A percentile compares a stretch with the other conserved stretches of the same genome.
These are phyloP conservation scores for Thaleichthys pacificus DNA, from an alignment of 2,797 vertebrate genomes.

Conservation along the genomic window DNA sequence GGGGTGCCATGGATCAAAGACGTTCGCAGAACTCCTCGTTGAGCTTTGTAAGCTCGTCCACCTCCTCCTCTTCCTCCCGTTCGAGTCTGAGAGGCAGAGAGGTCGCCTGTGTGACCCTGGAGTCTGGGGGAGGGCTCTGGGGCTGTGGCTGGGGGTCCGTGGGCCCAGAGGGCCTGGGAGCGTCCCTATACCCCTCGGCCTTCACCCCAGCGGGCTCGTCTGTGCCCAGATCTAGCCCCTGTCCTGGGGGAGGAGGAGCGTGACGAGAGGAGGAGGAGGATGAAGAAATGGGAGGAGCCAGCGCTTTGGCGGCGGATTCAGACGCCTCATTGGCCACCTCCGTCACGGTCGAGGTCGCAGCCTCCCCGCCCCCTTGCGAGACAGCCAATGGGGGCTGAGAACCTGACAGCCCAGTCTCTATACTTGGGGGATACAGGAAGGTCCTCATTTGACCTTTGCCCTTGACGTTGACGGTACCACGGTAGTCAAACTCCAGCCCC, in stretches of 20 bases:
- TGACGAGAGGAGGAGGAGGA: conserved; percentile 4
- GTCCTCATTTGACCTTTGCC: conserved; percentile 99
- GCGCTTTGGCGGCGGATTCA: conserved; percentile 35
- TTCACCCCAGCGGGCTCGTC: conserved; percentile 42
- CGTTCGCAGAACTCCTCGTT: conserved; percentile 78
- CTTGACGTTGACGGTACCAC: conserved; percentile 97
- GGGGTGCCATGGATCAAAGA: conserved; percentile 58
- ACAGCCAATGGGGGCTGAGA: conserved; percentile 71
- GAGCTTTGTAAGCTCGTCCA: conserved; percentile 84
- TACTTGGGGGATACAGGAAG: conserved; percentile 92
- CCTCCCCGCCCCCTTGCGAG: conserved; percentile 69
- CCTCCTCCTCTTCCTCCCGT: conserved; percentile 66
- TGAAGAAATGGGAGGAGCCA: conserved; percentile 35
- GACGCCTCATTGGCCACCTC: conserved; percentile 49
- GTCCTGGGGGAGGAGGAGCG: conserved; percentile 4
- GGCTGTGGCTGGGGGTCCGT: background rate
- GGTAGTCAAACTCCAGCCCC: conserved; percentile 95
- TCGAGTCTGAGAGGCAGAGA: conserved; percentile 58
- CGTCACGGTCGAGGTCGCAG: conserved; percentile 70
- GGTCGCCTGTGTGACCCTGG: conserved; percentile 29
- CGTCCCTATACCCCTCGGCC: conserved; percentile 71
- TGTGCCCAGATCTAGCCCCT: conserved; percentile 31
- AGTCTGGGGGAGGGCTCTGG: conserved; percentile 25
- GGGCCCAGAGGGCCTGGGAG: conserved; percentile 16
- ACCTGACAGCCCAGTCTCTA: conserved; percentile 69